Conservation (phyloP, 2,797 vertebrate genomes). For the Pseudotriccus pelzelni region DNA sequence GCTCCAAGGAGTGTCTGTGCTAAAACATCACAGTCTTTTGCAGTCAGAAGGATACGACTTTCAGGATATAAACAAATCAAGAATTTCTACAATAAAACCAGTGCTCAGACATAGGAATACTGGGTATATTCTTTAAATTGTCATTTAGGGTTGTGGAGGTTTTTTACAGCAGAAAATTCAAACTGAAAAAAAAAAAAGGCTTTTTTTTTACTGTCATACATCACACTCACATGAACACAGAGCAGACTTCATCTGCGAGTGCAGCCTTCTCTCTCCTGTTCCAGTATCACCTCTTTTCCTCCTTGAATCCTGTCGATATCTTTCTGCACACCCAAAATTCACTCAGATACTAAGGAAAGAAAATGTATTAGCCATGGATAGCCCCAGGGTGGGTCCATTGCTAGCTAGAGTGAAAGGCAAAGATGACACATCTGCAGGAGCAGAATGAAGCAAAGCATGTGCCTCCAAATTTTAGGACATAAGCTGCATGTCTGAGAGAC, state of each 20-base stretch:
- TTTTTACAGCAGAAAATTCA: neutral
- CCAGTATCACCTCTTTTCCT: neutral
- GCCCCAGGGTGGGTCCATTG: neutral
- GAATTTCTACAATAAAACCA: neutral
- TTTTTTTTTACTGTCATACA: neutral
- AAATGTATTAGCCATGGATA: neutral
- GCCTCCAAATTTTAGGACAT: neutral
- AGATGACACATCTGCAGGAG: neutral
- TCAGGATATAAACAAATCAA: neutral
- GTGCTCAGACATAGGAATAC: neutral
- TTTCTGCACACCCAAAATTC: neutral
- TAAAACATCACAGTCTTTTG: neutral
- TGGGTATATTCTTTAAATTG: neutral
- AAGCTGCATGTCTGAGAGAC: neutral
- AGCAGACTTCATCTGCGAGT: neutral
- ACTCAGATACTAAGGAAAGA: neutral
- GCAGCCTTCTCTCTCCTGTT: neutral
- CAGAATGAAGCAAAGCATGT: neutral
- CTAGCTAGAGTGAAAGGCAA: neutral
- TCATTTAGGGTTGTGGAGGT: fast-evolving
- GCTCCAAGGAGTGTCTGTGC: neutral
- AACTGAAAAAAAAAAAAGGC: neutral
- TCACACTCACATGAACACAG: neutral
- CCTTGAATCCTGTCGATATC: neutral
- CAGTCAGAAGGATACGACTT: neutral